phyloP scores from a whole-genome alignment of 2,888 invertebrate species.

The Lathronympha strigana region DNA sequence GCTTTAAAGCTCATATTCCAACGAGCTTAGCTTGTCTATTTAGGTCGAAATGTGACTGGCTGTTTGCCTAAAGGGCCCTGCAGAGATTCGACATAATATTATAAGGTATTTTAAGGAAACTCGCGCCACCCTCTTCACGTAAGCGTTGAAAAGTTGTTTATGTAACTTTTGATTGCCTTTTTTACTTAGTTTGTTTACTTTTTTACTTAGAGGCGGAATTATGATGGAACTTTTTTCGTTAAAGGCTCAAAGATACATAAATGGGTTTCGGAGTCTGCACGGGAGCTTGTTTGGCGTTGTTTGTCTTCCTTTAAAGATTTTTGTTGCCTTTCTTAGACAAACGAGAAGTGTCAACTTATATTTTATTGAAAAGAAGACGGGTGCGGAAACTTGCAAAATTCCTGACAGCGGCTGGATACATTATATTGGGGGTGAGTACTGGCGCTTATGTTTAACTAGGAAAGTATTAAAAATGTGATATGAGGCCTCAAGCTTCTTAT shows the following conservation, averaged over 20 bases:
- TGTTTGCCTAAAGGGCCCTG: slow-evolving; percentile 54
- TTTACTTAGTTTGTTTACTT: slow-evolving; percentile 76
- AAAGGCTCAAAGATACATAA: slow-evolving; percentile 73
- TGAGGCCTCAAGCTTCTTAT: no score
- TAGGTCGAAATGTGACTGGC: slow-evolving; percentile 47
- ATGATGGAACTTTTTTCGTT: slow-evolving; percentile 79
- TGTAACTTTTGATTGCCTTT: slow-evolving; percentile 80
- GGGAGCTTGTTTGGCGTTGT: slow-evolving; percentile 61
- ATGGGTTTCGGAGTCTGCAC: slow-evolving; percentile 66
- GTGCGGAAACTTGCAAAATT: not conserved
- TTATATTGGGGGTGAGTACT: no score
- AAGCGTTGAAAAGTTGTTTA: slow-evolving; percentile 75
- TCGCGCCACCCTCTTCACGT: slow-evolving; percentile 58
- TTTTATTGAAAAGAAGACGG: slow-evolving; percentile 8
- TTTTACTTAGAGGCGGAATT: slow-evolving; percentile 76
- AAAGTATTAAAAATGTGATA: no score
- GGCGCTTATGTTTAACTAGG: no score
- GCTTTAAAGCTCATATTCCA: not conserved
- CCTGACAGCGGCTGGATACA: no score
- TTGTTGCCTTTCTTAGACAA: slow-evolving; percentile 26
- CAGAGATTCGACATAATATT: slow-evolving; percentile 64
- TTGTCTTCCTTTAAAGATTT: slow-evolving; percentile 52
- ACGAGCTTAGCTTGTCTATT: slow-evolving; percentile 52
- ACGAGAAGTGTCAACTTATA: slow-evolving; percentile 27
- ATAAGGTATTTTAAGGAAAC: slow-evolving; percentile 57